Evolutionary conservation across 1,140 invertebrate species (phyloP).

Genomic region (Drosophila seguyi): DNA sequence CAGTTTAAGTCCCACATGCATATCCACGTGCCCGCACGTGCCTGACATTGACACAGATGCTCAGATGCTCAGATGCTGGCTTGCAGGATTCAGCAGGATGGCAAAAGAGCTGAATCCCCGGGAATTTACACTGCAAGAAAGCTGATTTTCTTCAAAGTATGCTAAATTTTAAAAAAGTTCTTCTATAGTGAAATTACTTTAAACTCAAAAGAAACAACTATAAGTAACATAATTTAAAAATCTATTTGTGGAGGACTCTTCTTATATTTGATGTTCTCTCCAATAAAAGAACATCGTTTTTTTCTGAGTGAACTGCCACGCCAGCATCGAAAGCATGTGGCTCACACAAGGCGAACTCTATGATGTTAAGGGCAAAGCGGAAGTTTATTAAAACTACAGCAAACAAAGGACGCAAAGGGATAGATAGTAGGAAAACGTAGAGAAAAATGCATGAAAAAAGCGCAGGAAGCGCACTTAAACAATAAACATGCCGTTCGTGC

Average conservation of each 20-base stretch:
- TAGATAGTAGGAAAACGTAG: conserved; percentile 21
- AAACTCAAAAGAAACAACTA: too few relatives aligned
- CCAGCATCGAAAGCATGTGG: conserved; percentile 60
- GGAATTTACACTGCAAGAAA: conserved; percentile 6
- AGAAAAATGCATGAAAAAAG: conserved; percentile 44
- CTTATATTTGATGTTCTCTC: too few relatives aligned
- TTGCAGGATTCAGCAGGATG: conserved; percentile 31
- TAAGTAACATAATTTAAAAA: too few relatives aligned
- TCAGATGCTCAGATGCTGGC: conserved; percentile 62
- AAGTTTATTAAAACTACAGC: conserved; percentile 80
- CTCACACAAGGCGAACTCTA: conserved; percentile 52
- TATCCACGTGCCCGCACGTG: conserved; percentile 66
- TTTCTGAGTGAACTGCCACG: background rate
- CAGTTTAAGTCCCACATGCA: conserved; percentile 57
- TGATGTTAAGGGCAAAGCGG: conserved; percentile 70
- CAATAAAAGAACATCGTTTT: background rate
- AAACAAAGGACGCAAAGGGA: conserved; percentile 45
- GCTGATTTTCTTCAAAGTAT: too few relatives aligned
- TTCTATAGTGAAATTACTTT: too few relatives aligned
- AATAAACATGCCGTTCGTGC: conserved; percentile 55
- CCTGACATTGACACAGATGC: conserved; percentile 81
- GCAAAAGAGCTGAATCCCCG: conserved; percentile 3
- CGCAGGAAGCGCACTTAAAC: conserved; percentile 54
- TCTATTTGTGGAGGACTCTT: background rate
- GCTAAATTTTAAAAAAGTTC: too few relatives aligned